Evolutionary conservation across 1,140 invertebrate species (phyloP).

Genomic region (Drosophila persimilis): DNA sequence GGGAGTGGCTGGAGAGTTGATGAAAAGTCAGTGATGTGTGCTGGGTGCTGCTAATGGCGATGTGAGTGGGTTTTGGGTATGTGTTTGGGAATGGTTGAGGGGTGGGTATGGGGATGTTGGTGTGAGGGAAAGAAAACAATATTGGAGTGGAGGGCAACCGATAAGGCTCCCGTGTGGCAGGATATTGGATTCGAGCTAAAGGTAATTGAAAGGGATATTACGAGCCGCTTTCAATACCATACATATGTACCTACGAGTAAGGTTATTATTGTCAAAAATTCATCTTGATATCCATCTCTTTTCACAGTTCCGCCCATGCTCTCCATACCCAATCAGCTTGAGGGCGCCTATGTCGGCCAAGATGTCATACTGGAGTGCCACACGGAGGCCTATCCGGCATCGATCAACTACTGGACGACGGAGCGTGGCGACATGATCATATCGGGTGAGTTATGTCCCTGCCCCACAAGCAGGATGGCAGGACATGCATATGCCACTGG

Average conservation of each 20-base stretch:
- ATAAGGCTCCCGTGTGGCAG: background rate
- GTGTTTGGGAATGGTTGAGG: background rate
- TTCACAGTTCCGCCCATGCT: conserved; percentile 92
- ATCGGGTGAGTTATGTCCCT: conserved; percentile 87
- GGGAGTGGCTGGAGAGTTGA: conserved; percentile 4
- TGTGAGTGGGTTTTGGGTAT: background rate
- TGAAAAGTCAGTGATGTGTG: conserved; percentile 34
- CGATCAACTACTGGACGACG: conserved; percentile 95
- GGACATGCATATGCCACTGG: background rate
- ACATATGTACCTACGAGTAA: no score
- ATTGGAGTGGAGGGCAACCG: background rate
- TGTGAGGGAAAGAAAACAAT: conserved; percentile 17
- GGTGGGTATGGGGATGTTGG: background rate
- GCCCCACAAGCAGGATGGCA: conserved; percentile 12
- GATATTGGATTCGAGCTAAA: conserved; percentile 2
- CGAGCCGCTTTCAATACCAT: no score
- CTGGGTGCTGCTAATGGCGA: background rate
- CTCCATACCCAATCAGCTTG: conserved; percentile 93
- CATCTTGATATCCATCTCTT: background rate
- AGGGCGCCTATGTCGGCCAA: conserved; percentile 91
- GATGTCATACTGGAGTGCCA: conserved; percentile 93
- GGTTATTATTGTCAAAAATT: background rate
- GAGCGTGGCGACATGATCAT: conserved; percentile 94
- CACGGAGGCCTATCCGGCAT: conserved; percentile 94
- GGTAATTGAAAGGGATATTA: background rate